Evolutionary conservation across 2,888 invertebrate genomes (phyloP).

Genomic region (Idaea aversata): DNA sequence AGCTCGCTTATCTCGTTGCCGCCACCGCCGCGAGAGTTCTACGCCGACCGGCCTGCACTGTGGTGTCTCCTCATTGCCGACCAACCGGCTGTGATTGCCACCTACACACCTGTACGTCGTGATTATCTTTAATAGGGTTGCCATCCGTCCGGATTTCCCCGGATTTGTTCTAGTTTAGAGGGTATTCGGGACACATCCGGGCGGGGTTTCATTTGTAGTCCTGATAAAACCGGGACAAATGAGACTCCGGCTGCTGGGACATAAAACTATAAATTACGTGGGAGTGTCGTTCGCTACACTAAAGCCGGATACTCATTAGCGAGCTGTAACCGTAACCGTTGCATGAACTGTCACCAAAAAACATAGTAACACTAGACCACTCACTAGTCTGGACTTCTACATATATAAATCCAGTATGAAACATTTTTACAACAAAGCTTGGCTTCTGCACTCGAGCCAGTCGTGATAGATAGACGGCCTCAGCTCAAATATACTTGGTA

Average conservation of each 20-base stretch:
- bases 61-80: slow-evolving; percentile 47
- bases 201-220: no score
- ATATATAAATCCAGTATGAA: neutral
- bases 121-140: slow-evolving; percentile 58
- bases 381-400: neutral
- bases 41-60: slow-evolving; percentile 57
- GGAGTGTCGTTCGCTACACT: no score
- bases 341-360: no score
- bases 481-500: neutral
- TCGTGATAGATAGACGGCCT: neutral
- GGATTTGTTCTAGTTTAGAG: no score
- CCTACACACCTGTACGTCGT: slow-evolving; percentile 37
- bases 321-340: no score
- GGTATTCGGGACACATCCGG: no score
- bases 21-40: slow-evolving; percentile 37
- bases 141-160: no score
- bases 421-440: neutral
- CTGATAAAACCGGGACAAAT: no score
- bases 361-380: no score
- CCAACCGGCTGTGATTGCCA: slow-evolving; percentile 37
- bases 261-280: no score
- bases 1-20: slow-evolving; percentile 49
- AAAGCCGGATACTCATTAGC: no score
- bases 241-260: no score
- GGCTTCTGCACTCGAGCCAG: neutral